phyloP scores from a whole-genome alignment of 2,888 invertebrate species.

The Oxytorus armatus region DNA sequence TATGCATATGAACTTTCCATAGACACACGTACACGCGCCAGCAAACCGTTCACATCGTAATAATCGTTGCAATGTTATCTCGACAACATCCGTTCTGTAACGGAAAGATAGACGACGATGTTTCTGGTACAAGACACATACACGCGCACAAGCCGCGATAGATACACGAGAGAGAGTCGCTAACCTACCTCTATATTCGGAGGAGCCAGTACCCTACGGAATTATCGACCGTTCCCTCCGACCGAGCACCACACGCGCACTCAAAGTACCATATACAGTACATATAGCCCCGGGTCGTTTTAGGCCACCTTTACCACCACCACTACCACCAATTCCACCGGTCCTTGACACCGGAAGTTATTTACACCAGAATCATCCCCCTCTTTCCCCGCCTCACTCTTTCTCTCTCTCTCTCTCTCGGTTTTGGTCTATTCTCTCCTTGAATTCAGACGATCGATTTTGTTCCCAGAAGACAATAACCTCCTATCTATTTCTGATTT shows the following conservation, averaged over 20 bases:
- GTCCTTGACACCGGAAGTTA: conserved; percentile 64
- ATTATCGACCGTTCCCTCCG: conserved; percentile 69
- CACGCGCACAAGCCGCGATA: background rate
- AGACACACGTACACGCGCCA: too few species aligned
- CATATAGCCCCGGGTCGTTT: conserved; percentile 65
- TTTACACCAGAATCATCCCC: conserved; percentile 39
- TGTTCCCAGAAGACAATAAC: background rate
- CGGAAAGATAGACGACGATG: too few species aligned
- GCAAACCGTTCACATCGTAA: background rate
- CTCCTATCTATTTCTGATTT: background rate
- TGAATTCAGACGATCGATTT: background rate
- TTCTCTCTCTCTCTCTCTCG: too few species aligned
- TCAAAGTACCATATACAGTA: background rate
- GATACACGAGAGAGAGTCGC: conserved; percentile 47
- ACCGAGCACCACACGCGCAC: conserved; percentile 2
- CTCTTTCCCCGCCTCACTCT: background rate
- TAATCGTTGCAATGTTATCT: background rate
- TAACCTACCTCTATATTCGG: conserved; percentile 71
- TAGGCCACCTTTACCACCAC: conserved; percentile 50
- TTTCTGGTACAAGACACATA: too few species aligned
- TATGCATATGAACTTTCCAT: too few species aligned
- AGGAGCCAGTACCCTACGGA: conserved; percentile 62
- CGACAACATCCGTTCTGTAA: background rate
- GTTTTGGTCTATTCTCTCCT: conserved; percentile 9
- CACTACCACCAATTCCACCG: conserved; percentile 58